These are phyloP conservation scores for Epirrita christyi DNA, from an alignment of 2,888 invertebrate species.

Conservation along the genomic window DNA sequence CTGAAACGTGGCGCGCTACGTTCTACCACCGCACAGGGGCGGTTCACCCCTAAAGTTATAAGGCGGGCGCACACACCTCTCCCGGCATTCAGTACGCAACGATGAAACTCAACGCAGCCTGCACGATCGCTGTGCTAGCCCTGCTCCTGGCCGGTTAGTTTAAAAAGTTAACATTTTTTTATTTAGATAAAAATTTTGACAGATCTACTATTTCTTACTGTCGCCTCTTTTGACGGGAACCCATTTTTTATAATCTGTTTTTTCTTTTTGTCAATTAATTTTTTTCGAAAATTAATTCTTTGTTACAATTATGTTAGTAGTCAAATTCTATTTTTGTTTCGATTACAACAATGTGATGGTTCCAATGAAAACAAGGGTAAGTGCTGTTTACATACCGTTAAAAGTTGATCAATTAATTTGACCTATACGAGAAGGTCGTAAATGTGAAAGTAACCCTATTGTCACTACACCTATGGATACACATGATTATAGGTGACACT, in stretches of 20 bases:
- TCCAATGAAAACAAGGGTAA: constrained; percentile 20
- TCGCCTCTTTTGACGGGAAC: too few species aligned
- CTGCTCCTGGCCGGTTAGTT: constrained; percentile 74
- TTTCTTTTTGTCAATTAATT: too few species aligned
- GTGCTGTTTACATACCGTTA: constrained; percentile 25
- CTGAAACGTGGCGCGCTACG: constrained; percentile 35
- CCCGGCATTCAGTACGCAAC: constrained; percentile 65
- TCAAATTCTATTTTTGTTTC: constrained; percentile 2
- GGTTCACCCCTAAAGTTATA: constrained; percentile 61
- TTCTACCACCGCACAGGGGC: constrained; percentile 48
- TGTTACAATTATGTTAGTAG: too few species aligned
- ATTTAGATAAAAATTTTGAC: too few species aligned
- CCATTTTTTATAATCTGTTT: too few species aligned
- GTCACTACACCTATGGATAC: background rate
- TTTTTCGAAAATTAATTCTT: too few species aligned
- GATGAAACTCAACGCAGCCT: constrained; percentile 64
- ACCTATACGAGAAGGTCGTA: background rate
- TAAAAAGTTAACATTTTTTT: constrained; percentile 44
- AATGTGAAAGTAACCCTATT: background rate
- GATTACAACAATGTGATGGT: background rate
- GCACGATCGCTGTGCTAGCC: constrained; percentile 59
- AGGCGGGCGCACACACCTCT: constrained; percentile 53
- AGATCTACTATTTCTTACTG: too few species aligned
- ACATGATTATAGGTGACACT: constrained; percentile 13
- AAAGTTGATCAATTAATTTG: constrained; percentile 13